Conservation (phyloP, 2,113 vertebrate genomes). For the Crotalus helleri region DNA sequence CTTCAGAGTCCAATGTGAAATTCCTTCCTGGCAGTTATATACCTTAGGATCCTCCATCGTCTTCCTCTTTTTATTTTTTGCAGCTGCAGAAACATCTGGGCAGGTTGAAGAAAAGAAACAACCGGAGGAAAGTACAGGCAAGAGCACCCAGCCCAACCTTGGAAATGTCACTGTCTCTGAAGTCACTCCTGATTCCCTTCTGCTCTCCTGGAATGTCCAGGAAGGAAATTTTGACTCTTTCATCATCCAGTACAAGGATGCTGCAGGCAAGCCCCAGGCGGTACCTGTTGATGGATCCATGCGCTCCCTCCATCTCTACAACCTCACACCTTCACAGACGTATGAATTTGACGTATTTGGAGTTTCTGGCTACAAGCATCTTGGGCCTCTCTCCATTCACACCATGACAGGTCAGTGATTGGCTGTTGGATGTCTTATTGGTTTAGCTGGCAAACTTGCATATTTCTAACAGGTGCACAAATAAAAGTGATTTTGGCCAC, state of each 20-base stretch:
- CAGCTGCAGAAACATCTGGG: not conserved
- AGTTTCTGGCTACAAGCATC: conserved; percentile 45
- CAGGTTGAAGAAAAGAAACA: not conserved
- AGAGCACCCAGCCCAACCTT: conserved; percentile 9
- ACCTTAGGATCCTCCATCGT: not conserved
- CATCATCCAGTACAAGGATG: conserved; percentile 55
- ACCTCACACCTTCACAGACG: conserved; percentile 49
- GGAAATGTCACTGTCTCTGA: conserved; percentile 39
- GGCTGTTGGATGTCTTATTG: not conserved
- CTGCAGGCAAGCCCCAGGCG: conserved; percentile 17
- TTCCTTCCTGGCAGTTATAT: not conserved
- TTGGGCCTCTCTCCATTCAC: conserved; percentile 46
- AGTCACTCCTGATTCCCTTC: conserved; percentile 25
- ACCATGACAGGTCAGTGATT: conserved; percentile 54
- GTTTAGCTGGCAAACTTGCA: not conserved
- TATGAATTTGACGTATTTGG: conserved; percentile 65
- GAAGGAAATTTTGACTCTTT: conserved; percentile 62
- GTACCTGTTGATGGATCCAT: conserved; percentile 40
- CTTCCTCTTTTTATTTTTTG: not conserved
- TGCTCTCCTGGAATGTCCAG: conserved; percentile 42
- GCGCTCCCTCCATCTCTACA: conserved; percentile 2
- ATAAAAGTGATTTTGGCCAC: no score
- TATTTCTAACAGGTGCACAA: not conserved
- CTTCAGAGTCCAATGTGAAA: not conserved
- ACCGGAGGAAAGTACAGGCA: not conserved